phyloP scores from a whole-genome alignment of 2,888 invertebrate species.

The Leistus spinibarbis region DNA sequence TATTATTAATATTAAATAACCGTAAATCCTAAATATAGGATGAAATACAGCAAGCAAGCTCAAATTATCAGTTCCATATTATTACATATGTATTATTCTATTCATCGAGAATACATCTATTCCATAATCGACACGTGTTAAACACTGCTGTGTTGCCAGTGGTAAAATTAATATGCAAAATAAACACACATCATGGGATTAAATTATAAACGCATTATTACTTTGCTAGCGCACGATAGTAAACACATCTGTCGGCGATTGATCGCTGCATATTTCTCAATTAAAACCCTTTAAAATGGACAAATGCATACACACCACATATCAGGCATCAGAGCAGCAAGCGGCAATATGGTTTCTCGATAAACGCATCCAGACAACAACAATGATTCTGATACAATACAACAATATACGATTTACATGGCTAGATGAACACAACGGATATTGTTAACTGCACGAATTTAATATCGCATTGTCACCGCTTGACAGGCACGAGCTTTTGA shows the following conservation, averaged over 20 bases:
- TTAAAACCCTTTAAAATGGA: not conserved
- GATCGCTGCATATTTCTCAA: not conserved
- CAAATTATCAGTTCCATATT: not conserved
- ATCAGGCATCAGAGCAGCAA: not conserved
- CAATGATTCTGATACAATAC: slow-evolving; percentile 3
- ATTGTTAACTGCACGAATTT: slow-evolving; percentile 21
- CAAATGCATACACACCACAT: not conserved
- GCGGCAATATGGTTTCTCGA: not conserved
- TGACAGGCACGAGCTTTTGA: not conserved
- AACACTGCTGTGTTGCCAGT: not conserved
- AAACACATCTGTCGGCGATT: not conserved
- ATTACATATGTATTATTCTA: not conserved
- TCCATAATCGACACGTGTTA: not conserved
- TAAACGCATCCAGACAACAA: not conserved
- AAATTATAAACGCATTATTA: not conserved
- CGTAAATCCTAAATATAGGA: not conserved
- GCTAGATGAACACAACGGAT: not conserved
- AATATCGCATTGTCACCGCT: slow-evolving; percentile 12
- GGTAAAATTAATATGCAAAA: not conserved
- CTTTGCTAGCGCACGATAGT: not conserved
- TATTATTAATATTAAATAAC: too few species aligned
- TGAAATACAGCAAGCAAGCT: not conserved
- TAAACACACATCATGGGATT: not conserved
- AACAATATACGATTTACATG: slow-evolving; percentile 13
- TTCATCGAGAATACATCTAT: not conserved